Conservation (phyloP, 2,113 vertebrate genomes). For the Spizaetus ornatus region DNA sequence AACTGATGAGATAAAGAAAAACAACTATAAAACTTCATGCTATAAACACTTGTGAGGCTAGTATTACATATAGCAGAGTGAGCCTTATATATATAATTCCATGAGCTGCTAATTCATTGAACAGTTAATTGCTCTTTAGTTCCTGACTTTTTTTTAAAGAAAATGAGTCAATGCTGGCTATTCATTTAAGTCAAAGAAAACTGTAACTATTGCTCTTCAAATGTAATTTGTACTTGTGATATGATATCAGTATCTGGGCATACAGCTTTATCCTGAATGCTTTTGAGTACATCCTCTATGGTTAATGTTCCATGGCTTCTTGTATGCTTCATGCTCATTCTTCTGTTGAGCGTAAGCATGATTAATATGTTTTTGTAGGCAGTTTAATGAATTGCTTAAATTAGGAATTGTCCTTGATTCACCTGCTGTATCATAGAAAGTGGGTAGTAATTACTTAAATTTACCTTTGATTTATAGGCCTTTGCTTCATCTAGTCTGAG, state of each 20-base stretch:
- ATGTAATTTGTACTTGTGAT: neutral
- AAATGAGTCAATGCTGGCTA: neutral
- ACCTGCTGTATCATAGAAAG: neutral
- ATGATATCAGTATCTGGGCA: neutral
- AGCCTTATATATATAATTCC: neutral
- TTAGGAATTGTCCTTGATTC: slow-evolving; percentile 12
- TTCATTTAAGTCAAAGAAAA: neutral
- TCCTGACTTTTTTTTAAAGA: neutral
- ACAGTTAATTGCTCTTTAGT: slow-evolving; percentile 25
- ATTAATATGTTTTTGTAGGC: slow-evolving; percentile 2
- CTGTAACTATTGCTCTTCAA: neutral
- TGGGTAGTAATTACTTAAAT: neutral
- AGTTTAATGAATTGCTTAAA: slow-evolving; percentile 19
- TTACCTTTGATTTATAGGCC: neutral
- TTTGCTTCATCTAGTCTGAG: neutral
- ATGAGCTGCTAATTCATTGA: slow-evolving; percentile 46
- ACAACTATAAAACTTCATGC: slow-evolving; percentile 53
- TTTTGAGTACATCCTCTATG: neutral
- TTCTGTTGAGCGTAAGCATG: slow-evolving; percentile 17
- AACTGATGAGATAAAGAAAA: slow-evolving; percentile 68
- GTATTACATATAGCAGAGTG: neutral
- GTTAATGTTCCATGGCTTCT: neutral
- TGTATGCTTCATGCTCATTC: neutral
- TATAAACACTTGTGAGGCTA: slow-evolving; percentile 52
- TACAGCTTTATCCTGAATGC: neutral